These are phyloP conservation scores for Drosophila willistoni DNA, from an alignment of 1,140 invertebrate genomes.

Conservation along the genomic window DNA sequence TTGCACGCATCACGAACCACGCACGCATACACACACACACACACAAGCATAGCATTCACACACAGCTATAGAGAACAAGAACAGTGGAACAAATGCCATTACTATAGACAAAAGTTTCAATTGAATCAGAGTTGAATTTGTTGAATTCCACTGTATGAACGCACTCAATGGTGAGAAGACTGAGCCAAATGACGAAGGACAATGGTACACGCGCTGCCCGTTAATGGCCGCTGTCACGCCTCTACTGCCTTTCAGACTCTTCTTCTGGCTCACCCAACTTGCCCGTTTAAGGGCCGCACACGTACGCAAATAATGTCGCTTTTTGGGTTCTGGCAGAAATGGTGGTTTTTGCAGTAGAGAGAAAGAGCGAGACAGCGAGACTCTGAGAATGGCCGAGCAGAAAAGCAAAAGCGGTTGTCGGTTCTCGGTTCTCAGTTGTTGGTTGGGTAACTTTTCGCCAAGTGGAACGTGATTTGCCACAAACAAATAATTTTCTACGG, in stretches of 20 bases:
- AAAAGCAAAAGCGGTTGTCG: conserved; percentile 32
- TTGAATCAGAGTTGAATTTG: background rate
- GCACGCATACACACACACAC: conserved; percentile 22
- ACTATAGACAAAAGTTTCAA: background rate
- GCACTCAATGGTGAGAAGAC: background rate
- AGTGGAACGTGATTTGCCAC: conserved; percentile 60
- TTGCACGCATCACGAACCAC: conserved; percentile 32
- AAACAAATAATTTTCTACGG: conserved; percentile 56
- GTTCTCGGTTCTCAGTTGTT: conserved; percentile 34
- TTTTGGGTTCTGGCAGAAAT: conserved; percentile 37
- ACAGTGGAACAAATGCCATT: conserved; percentile 31
- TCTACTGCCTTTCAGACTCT: background rate
- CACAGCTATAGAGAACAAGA: background rate
- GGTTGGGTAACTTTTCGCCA: conserved; percentile 53
- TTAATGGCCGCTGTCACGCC: conserved; percentile 48
- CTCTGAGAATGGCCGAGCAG: no score
- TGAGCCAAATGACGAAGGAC: conserved; percentile 27
- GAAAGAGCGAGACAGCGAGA: no score
- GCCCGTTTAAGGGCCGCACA: conserved; percentile 49
- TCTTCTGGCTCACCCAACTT: background rate
- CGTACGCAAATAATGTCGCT: conserved; percentile 62
- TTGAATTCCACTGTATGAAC: conserved; percentile 43
- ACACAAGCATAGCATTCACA: background rate
- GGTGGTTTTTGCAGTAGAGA: conserved; percentile 8
- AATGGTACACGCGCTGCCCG: conserved; percentile 58